These are phyloP conservation scores for Rissa tridactyla DNA, from an alignment of 2,113 vertebrate genomes.

Conservation along the genomic window DNA sequence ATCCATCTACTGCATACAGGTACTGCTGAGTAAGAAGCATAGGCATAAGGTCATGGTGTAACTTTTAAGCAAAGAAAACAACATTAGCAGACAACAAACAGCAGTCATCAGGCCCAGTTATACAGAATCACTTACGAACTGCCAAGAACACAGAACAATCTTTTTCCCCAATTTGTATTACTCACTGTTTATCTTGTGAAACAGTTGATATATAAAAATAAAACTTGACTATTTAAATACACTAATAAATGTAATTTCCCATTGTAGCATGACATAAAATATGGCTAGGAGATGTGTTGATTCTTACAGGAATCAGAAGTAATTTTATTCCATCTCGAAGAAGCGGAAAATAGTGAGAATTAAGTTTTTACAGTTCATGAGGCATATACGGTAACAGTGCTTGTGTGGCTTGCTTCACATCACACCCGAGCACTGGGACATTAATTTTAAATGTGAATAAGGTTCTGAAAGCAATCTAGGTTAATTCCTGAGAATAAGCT, in stretches of 20 bases:
- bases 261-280: background rate
- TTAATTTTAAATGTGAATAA: background rate
- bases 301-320: background rate
- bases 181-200: slow-evolving; percentile 4
- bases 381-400: accelerated
- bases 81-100: background rate
- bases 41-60: background rate
- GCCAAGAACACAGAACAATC: background rate
- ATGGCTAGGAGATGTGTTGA: background rate
- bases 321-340: background rate
- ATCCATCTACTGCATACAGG: background rate
- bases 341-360: background rate
- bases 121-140: background rate
- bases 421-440: background rate
- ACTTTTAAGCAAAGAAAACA: background rate
- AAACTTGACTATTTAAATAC: slow-evolving; percentile 5
- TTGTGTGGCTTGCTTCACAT: background rate
- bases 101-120: background rate
- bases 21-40: background rate
- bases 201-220: background rate
- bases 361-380: background rate
- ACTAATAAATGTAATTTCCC: background rate
- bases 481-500: background rate
- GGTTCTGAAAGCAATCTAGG: background rate
- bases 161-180: background rate